A percentile compares a stretch with the other conserved stretches of the same genome.
These are phyloP conservation scores for Actenoides hombroni DNA, from an alignment of 2,113 vertebrate species.

Conservation along the genomic window DNA sequence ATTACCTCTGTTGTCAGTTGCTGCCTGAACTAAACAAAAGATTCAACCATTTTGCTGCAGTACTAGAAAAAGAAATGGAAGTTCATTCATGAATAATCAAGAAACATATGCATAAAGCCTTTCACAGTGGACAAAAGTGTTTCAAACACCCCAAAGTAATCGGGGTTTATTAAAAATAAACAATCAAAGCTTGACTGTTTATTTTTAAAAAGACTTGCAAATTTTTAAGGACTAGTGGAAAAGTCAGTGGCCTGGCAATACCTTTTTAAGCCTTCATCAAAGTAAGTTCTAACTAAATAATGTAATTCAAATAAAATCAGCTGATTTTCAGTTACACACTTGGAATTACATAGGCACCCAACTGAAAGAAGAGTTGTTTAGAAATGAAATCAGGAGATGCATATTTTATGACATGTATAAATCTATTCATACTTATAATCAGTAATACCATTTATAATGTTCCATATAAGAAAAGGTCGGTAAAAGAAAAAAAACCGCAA, in stretches of 20 bases:
- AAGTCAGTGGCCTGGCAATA: background rate
- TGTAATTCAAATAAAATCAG: background rate
- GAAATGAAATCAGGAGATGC: background rate
- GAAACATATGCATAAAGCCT: background rate
- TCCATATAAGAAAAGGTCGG: background rate
- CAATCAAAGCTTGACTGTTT: background rate
- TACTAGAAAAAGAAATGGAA: background rate
- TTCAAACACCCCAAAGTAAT: background rate
- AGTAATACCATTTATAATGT: background rate
- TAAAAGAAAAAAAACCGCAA: background rate
- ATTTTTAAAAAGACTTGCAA: background rate
- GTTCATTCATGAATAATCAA: background rate
- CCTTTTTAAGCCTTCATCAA: background rate
- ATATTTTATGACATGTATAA: background rate
- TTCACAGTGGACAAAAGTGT: accelerated
- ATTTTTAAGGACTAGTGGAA: background rate
- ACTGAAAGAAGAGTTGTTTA: background rate
- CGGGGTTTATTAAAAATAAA: no score
- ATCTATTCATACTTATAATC: background rate
- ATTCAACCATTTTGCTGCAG: background rate
- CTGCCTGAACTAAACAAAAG: background rate
- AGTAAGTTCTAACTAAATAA: background rate
- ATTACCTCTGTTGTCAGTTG: background rate
- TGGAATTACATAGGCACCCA: background rate
- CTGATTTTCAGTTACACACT: background rate